Evolutionary conservation across 1,140 invertebrate species (phyloP), one percentile per base, ranked within the genome.

Genomic region (Oppia nitens): DNA sequence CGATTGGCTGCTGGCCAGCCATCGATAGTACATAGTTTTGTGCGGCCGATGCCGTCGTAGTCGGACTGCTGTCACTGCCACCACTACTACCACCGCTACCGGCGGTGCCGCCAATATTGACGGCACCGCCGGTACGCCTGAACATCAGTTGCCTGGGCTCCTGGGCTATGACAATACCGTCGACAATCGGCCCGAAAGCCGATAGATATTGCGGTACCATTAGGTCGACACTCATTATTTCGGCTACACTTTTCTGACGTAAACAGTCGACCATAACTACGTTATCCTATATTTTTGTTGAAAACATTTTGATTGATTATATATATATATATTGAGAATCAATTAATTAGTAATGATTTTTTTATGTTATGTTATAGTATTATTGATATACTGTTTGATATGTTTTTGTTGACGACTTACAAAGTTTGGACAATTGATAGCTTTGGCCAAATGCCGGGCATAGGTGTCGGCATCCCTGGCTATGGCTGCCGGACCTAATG

Each of bases 161-260:
- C 12, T 2, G 17, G 12, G 28, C 3, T 21, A 65, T 66, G 50
- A 69, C 68, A 14, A 67, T 64, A 24, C 85, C 85, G 72, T 90
- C 87, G 62, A 87, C 78, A 67, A 88, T 87, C 4, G 86, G 86
- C 11, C 85, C 86, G 68, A 90, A 88, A 21, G 85, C 83, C 20
- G 84, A 81, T n/a, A 87, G 77, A 69, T 89, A 89, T 63, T 80
- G 74, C 0, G 86, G 86, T 47, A 83, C 78, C 62, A 85, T 80
- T 23, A 88, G 74, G 62, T 78, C 75, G 11, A 84, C 59, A 61
- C 40, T 45, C n/a, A 24, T 21, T 45, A 21, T 25, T 6, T 50
- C 23, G 21, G 4, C 48, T 6, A 24, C 21, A 24, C 23, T 50
- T 20, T 9, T n/a, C 17, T 24, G 17, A 9, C 17, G 48, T 9